Conservation (phyloP, 2,113 vertebrate genomes). For the Crypturellus undulatus region DNA sequence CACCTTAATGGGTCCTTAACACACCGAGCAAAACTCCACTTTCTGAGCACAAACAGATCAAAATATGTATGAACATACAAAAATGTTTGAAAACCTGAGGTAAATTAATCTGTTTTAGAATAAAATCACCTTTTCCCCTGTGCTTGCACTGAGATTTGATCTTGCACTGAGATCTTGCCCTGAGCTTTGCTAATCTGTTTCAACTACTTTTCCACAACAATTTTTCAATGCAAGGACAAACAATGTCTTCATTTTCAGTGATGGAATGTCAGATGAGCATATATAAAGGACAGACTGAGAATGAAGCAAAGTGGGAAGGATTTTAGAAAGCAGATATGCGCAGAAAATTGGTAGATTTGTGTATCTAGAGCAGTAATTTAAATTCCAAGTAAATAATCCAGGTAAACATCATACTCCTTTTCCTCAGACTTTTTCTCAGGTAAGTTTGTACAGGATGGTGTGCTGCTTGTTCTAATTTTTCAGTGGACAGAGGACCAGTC, state of each 20-base stretch:
- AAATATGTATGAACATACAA: not conserved
- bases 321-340: not conserved
- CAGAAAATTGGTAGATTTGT: not conserved
- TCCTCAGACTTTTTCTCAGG: not conserved
- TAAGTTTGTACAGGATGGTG: not conserved
- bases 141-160: too few species aligned
- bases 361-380: not conserved
- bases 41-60: not conserved
- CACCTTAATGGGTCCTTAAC: not conserved
- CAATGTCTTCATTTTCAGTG: not conserved
- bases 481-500: not conserved
- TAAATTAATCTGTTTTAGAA: not conserved
- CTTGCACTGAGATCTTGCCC: not conserved
- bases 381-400: not conserved
- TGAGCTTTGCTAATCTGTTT: not conserved
- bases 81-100: not conserved
- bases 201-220: not conserved
- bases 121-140: not conserved
- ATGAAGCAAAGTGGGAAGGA: not conserved
- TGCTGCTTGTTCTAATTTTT: not conserved
- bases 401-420: not conserved
- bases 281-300: not conserved
- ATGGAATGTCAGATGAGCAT: not conserved
- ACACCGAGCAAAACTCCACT: not conserved
- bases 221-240: not conserved